Evolutionary conservation across 2,888 invertebrate species (phyloP).

Genomic region (Phyto melanocephala): DNA sequence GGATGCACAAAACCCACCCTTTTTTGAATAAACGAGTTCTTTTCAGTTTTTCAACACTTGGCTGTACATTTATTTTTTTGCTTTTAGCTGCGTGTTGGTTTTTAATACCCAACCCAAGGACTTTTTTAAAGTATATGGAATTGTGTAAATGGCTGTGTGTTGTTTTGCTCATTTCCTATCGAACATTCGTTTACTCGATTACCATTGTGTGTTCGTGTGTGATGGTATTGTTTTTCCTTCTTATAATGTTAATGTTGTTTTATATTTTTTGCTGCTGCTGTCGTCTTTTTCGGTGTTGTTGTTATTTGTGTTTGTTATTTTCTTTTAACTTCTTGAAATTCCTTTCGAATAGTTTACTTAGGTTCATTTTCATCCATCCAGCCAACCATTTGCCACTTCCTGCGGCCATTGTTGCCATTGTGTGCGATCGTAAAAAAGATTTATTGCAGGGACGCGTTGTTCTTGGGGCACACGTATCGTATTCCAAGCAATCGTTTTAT

Average conservation of each 20-base stretch:
- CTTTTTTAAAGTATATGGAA: conserved; percentile 32
- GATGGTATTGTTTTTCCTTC: conserved; percentile 30
- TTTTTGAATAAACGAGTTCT: conserved; percentile 26
- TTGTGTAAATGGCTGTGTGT: conserved; percentile 24
- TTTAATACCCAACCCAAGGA: conserved; percentile 57
- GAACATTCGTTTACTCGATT: conserved; percentile 21
- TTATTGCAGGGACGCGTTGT: conserved; percentile 78
- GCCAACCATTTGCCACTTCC: conserved; percentile 64
- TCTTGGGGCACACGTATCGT: conserved; percentile 74
- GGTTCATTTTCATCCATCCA: conserved; percentile 73
- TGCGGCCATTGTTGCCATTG: conserved; percentile 77
- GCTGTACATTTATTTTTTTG: conserved; percentile 66
- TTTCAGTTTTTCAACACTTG: conserved; percentile 41
- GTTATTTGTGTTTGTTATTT: conserved; percentile 32
- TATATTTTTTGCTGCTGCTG: conserved; percentile 67
- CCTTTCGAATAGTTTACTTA: conserved; percentile 76
- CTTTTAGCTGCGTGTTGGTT: conserved; percentile 38
- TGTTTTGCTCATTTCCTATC: conserved; percentile 54
- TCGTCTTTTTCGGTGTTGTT: background rate
- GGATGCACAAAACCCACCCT: conserved; percentile 58
- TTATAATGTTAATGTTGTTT: conserved; percentile 64
- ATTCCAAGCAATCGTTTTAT: conserved; percentile 44
- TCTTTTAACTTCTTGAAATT: conserved; percentile 67
- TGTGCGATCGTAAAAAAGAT: conserved; percentile 78
- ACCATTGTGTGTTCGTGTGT: conserved; percentile 1